Base-by-base conservation (phyloP, 2,113 vertebrate genomes). In the Macheiramphus alcinus region DNA sequence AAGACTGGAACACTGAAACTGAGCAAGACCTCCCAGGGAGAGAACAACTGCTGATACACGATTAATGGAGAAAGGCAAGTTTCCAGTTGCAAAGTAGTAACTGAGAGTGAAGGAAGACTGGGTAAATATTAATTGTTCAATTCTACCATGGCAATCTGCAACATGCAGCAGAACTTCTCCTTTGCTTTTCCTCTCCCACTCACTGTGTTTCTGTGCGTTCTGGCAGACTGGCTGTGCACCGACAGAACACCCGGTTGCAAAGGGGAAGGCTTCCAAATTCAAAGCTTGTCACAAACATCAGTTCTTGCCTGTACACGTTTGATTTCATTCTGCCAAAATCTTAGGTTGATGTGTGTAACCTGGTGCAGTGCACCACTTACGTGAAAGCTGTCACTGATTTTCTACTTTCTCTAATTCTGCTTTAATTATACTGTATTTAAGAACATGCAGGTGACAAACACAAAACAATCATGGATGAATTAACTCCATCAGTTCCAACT, bases 391-490 rank as follows among this genome's bases (percentile, higher is more conserved):
- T 56, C 78, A 29, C 27, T n/a, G 9, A 83, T 59, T 94, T 94
- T 67, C 58, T 63, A 50, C 22, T 47, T 62, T 38, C 52, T 31
- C 7, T 85, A 94, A 94, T 86, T 93, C 47, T 90, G 63, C 59
- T 90, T 95, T 97, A 97, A 98, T 98, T 95, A 84, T 48, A 91
- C 66, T 90, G 22, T 71, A 94, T 94, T 96, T 95, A 95, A 95
- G 94, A 94, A 40, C 26, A 97, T 83, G 72, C 63, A 96, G 76
- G 45, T 29, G 55, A 93, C 43, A 90, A 55, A 90, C 15, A 59
- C 13, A 68, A 76, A 88, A 83, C 11, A 66, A 71, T 34, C 31
- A 83, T 15, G 76, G 68, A 90, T 75, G 31, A 97, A 95, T 96
- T 97, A 95, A 90, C 40, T 94, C 93, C 10, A 48, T 91, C 58